A percentile compares a stretch with the other conserved stretches of the same genome.
Conservation (phyloP, 2,113 vertebrate species). For the Neolamprologus caudopunctatus region DNA sequence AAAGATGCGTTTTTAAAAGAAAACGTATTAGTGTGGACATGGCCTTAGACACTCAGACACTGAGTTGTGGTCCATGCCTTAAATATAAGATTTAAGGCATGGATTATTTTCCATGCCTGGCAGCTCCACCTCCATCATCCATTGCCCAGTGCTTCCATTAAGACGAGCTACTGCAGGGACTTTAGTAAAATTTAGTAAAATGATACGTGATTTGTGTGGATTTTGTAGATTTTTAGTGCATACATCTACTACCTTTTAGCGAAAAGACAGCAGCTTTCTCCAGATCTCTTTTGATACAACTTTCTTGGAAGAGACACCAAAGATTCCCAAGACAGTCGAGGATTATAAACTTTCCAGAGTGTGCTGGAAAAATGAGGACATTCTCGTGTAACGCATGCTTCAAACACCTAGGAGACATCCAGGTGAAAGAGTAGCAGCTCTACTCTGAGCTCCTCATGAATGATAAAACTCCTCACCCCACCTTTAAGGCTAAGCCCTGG, state of each 20-base stretch:
- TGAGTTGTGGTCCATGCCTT: background rate
- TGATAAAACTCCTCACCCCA: background rate
- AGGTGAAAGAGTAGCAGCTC: background rate
- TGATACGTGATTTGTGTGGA: background rate
- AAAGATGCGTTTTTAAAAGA: too few species aligned
- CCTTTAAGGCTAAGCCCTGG: background rate
- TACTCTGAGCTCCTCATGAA: rapidly evolving
- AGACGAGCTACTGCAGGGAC: rapidly evolving
- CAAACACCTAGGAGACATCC: background rate
- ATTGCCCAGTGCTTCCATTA: rapidly evolving
- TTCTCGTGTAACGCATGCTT: rapidly evolving
- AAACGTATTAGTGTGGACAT: background rate
- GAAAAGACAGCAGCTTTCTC: background rate
- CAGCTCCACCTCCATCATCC: background rate
- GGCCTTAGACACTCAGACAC: background rate
- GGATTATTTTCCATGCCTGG: rapidly evolving
- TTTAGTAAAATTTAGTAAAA: background rate
- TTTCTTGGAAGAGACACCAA: rapidly evolving
- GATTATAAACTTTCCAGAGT: background rate
- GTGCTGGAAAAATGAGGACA: rapidly evolving
- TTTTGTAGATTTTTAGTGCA: rapidly evolving
- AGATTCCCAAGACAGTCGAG: background rate
- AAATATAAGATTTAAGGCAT: background rate
- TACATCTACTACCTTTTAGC: background rate
- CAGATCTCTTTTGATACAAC: background rate